A percentile compares a stretch with the other conserved stretches of the same genome.
phyloP scores from a whole-genome alignment of 2,797 vertebrate species.

The Coilia nasus region DNA sequence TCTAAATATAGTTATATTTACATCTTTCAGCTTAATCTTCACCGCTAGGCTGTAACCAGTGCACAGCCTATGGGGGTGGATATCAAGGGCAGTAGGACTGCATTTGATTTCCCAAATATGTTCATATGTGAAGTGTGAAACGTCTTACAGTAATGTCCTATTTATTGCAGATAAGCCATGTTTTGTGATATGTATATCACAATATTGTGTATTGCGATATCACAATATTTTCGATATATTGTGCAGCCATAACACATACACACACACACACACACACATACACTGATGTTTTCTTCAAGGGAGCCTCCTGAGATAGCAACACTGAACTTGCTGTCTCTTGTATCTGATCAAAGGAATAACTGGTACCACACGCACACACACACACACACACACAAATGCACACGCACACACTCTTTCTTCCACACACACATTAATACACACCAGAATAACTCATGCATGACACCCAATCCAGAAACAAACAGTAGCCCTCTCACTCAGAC shows the following conservation, averaged over 20 bases:
- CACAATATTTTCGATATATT: too few relatives aligned
- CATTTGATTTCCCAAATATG: too few relatives aligned
- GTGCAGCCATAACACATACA: not conserved
- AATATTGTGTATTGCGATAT: too few relatives aligned
- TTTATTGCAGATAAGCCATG: too few relatives aligned
- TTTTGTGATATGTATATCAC: too few relatives aligned
- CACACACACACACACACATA: not conserved
- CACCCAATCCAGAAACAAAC: not conserved
- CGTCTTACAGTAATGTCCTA: too few relatives aligned
- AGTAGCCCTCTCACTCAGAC: not conserved
- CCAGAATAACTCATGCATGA: not conserved
- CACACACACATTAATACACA: not conserved
- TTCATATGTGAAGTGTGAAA: too few relatives aligned
- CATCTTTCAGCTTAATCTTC: too few relatives aligned
- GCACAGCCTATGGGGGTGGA: too few relatives aligned
- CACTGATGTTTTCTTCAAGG: not conserved
- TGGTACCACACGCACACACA: not conserved
- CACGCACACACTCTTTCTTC: not conserved
- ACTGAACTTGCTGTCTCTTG: slow-evolving; percentile 55
- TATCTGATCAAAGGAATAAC: slow-evolving; percentile 61
- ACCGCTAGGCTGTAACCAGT: too few relatives aligned
- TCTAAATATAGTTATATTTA: too few relatives aligned
- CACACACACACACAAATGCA: not conserved
- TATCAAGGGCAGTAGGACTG: too few relatives aligned
- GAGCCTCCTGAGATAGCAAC: slow-evolving; percentile 31